Base-by-base conservation (phyloP, 2,888 invertebrate species). In the Coelopa pilipes region DNA sequence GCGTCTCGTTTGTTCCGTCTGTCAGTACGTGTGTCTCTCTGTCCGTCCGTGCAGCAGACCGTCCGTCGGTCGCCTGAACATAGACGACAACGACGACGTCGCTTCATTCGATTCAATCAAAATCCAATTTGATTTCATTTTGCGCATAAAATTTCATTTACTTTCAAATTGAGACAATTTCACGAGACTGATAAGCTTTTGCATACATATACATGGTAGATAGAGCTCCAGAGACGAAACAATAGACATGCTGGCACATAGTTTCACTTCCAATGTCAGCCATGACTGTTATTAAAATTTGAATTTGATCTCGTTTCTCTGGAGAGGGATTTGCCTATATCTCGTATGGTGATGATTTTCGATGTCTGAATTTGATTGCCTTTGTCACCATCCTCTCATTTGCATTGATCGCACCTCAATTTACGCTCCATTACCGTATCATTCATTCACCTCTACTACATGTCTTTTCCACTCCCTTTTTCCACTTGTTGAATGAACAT, bases 61-160 rank as follows among this genome's bases (percentile, higher is more conserved):
- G n/a, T n/a, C 34, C 34, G 34, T 34, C 34, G 34, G 2, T 34
- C 7, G 2, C 2, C 34, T 34, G 4, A 4, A 34, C 7, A 34
- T 34, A 34, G 34, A 62, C 34, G 60, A 24, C 60, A 62, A 57
- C 17, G 57, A 12, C 24, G 34, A 62, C 34, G 60, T 62, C 24
- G 12, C 12, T 13, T 4, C 34, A 62, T 62, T 24, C 62, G n/a
- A 62, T 62, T 62, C n/a, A 62, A 34, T 19, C 10, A 66, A 49
- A 50, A 45, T 66, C 49, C 13, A 24, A 24, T 15, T 66, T 66
- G 66, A 19, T 50, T 66, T 24, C 24, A 66, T 66, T 66, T n/a
- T 15, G 45, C 62, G 62, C 13, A 60, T 12, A 45, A 62, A 45
- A 45, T 62, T 34, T 62, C 21, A 62, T 62, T 62, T 62, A 34